Conservation (phyloP, 2,797 vertebrate species). For the Dipus sagitta region DNA sequence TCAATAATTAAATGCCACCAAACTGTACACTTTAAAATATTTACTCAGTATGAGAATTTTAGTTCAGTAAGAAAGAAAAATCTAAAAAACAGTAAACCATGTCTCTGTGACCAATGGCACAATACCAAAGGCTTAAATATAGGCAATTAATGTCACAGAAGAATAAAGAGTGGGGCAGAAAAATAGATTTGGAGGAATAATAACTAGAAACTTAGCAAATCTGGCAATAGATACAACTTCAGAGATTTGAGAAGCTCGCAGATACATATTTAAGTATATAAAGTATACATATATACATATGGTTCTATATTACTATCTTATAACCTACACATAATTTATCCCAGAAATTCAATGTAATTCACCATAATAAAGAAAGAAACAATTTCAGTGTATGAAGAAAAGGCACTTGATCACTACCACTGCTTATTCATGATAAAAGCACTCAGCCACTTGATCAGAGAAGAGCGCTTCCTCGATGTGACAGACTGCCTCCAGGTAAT, state of each 20-base stretch:
- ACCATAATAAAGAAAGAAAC: not conserved
- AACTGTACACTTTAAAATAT: not conserved
- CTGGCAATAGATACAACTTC: not conserved
- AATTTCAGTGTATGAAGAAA: not conserved
- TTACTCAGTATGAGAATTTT: not conserved
- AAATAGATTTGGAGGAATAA: not conserved
- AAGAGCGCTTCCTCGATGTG: not conserved
- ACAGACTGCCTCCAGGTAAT: not conserved
- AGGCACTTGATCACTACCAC: not conserved
- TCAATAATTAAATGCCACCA: not conserved
- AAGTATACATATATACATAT: not conserved
- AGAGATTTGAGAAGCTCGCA: not conserved
- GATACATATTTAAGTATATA: not conserved
- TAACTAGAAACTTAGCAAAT: not conserved
- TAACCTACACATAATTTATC: not conserved
- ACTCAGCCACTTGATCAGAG: not conserved
- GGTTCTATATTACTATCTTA: not conserved
- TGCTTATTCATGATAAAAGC: not conserved
- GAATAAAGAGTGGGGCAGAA: not conserved
- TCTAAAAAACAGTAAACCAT: not conserved
- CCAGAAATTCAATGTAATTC: conserved; percentile 7
- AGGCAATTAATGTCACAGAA: not conserved
- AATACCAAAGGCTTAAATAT: not conserved
- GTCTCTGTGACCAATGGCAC: not conserved
- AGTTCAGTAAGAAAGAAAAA: not conserved